Conservation (phyloP, 2,113 vertebrate species). For the Perca flavescens region DNA sequence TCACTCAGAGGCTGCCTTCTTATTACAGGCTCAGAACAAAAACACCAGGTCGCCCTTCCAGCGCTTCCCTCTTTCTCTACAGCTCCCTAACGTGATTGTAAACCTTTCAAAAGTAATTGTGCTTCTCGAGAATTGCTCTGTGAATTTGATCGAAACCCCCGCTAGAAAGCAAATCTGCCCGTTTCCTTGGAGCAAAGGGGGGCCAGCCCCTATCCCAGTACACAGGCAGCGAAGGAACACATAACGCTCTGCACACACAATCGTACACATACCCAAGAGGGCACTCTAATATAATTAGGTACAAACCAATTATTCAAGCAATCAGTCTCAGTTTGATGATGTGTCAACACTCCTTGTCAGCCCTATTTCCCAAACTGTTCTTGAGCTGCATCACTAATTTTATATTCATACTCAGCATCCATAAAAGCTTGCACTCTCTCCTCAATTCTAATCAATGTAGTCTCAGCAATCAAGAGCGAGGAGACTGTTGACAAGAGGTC, state of each 20-base stretch:
- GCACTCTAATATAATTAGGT: conserved; percentile 79
- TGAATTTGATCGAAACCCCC: conserved; percentile 73
- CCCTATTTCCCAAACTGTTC: conserved; percentile 73
- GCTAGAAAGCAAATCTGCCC: conserved; percentile 58
- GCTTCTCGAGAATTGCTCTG: conserved; percentile 67
- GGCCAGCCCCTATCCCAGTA: conserved; percentile 35
- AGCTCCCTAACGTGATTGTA: conserved; percentile 80
- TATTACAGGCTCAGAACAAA: conserved; percentile 74
- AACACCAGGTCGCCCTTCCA: conserved; percentile 70
- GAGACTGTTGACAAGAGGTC: conserved; percentile 69
- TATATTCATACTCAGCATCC: conserved; percentile 61
- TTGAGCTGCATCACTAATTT: conserved; percentile 74
- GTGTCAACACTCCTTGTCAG: conserved; percentile 79
- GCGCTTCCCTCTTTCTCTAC: conserved; percentile 55
- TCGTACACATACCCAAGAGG: conserved; percentile 69
- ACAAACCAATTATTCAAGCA: conserved; percentile 83
- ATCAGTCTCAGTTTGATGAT: conserved; percentile 82
- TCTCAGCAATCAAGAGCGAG: conserved; percentile 48
- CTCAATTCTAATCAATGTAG: conserved; percentile 63
- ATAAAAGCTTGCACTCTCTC: conserved; percentile 59
- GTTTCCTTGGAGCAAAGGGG: conserved; percentile 57
- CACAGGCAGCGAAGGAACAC: conserved; percentile 40
- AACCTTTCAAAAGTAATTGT: conserved; percentile 81
- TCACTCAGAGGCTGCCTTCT: conserved; percentile 79
- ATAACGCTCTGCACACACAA: conserved; percentile 64